Evolutionary conservation across 1,140 invertebrate genomes (phyloP).

Genomic region (Hylaeus anthracinus): DNA sequence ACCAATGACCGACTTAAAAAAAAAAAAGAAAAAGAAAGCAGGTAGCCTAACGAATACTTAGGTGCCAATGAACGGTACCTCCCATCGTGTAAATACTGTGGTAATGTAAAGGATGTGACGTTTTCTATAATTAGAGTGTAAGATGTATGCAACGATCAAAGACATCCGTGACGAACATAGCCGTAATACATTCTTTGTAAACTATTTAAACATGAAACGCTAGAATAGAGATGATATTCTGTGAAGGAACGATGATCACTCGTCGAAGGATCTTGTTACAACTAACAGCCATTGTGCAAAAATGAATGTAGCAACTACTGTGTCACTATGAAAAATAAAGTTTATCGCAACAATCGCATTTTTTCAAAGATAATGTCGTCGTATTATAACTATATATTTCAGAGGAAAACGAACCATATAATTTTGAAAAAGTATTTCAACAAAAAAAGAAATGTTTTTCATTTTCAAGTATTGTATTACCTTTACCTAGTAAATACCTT

Average conservation of each 20-base stretch:
- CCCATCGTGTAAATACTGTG: conserved; percentile 56
- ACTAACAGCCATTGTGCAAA: conserved; percentile 6
- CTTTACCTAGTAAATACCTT: too few relatives aligned
- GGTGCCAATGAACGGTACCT: conserved; percentile 46
- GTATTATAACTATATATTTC: too few relatives aligned
- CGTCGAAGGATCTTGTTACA: conserved; percentile 22
- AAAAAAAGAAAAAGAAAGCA: conserved; percentile 3
- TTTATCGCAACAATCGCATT: conserved; percentile 20
- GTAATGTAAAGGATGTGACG: conserved; percentile 39
- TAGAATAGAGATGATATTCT: conserved; percentile 23
- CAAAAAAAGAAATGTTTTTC: too few relatives aligned
- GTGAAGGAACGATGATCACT: conserved; percentile 13
- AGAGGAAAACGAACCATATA: too few relatives aligned
- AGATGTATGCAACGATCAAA: conserved; percentile 64
- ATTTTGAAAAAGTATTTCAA: too few relatives aligned
- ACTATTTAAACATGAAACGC: conserved; percentile 47
- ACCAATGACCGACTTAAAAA: conserved; percentile 1
- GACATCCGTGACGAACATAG: conserved; percentile 49
- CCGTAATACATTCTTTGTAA: conserved; percentile 53
- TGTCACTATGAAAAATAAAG: conserved; percentile 39
- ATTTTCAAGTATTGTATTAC: too few relatives aligned
- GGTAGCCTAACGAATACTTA: conserved; percentile 57
- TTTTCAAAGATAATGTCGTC: neutral
- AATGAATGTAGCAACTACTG: conserved; percentile 39
- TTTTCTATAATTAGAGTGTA: conserved; percentile 63